Conservation (phyloP, 2,797 vertebrate species). For the Trachurus trachurus region DNA sequence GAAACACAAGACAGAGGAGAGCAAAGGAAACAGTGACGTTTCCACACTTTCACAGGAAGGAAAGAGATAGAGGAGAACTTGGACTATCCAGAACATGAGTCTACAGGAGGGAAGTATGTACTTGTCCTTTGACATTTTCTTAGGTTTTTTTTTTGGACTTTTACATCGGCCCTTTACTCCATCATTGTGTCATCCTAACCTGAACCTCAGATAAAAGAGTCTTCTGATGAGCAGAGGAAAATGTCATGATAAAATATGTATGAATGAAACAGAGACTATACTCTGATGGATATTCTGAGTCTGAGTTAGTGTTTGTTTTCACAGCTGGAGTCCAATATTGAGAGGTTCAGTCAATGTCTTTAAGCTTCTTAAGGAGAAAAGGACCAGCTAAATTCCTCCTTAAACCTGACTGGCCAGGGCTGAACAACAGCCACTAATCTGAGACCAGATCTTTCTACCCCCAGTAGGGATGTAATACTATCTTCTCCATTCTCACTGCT, state of each 20-base stretch:
- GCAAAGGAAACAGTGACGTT: neutral
- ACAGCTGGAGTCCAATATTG: constrained; percentile 8
- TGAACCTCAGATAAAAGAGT: constrained; percentile 30
- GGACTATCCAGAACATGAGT: constrained; percentile 35
- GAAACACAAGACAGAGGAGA: constrained; percentile 35
- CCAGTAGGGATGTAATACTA: constrained; percentile 10
- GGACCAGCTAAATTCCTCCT: neutral
- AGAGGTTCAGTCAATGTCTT: constrained; percentile 10
- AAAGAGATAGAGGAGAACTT: constrained; percentile 26
- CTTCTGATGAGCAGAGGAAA: constrained; percentile 17
- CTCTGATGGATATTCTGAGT: constrained; percentile 28
- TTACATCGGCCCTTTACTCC: constrained; percentile 21
- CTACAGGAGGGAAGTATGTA: constrained; percentile 42
- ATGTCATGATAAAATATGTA: constrained; percentile 16
- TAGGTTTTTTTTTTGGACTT: constrained; percentile 10
- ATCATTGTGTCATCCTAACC: constrained; percentile 25
- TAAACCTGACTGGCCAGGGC: neutral
- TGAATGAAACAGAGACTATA: constrained; percentile 16
- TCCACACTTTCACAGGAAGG: constrained; percentile 21
- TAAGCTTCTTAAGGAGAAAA: constrained; percentile 24
- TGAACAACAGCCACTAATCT: neutral
- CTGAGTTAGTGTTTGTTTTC: constrained; percentile 23
- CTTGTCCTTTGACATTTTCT: constrained; percentile 31
- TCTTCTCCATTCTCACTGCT: constrained; percentile 6
- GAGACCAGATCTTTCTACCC: constrained; percentile 28